Evolutionary conservation across 1,140 invertebrate genomes (phyloP).

Genomic region (Euborellia annulipes): DNA sequence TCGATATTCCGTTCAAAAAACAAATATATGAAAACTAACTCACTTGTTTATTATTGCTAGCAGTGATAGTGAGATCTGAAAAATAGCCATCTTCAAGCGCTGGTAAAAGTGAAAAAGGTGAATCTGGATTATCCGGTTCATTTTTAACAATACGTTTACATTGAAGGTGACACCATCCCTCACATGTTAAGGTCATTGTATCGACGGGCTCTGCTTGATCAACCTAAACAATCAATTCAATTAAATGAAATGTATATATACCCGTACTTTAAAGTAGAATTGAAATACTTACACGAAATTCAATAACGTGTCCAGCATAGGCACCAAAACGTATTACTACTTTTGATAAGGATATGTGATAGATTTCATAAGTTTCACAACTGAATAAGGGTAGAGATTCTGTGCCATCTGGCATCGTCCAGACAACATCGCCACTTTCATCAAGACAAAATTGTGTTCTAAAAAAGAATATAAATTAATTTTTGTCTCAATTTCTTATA

Average conservation of each 20-base stretch:
- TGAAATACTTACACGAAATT: conserved; percentile 37
- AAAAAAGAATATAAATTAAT: conserved; percentile 14
- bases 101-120: conserved; percentile 38
- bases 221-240: conserved; percentile 23
- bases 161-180: conserved; percentile 43
- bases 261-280: no score
- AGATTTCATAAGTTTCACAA: conserved; percentile 48
- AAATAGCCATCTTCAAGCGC: conserved; percentile 48
- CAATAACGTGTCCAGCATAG: conserved; percentile 45
- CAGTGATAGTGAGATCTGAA: conserved; percentile 37
- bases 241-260: no score
- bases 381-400: conserved; percentile 42
- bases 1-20: neutral
- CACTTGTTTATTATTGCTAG: conserved; percentile 36
- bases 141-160: conserved; percentile 34
- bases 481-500: conserved; percentile 2
- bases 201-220: conserved; percentile 34
- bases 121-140: conserved; percentile 25
- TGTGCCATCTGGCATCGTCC: conserved; percentile 39
- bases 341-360: conserved; percentile 21
- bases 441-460: conserved; percentile 47
- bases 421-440: conserved; percentile 46
- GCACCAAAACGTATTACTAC: conserved; percentile 38
- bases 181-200: conserved; percentile 38
- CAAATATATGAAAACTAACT: neutral